These are phyloP conservation scores for Paraplagusia blochii DNA, from an alignment of 2,113 vertebrate species.

Conservation along the genomic window DNA sequence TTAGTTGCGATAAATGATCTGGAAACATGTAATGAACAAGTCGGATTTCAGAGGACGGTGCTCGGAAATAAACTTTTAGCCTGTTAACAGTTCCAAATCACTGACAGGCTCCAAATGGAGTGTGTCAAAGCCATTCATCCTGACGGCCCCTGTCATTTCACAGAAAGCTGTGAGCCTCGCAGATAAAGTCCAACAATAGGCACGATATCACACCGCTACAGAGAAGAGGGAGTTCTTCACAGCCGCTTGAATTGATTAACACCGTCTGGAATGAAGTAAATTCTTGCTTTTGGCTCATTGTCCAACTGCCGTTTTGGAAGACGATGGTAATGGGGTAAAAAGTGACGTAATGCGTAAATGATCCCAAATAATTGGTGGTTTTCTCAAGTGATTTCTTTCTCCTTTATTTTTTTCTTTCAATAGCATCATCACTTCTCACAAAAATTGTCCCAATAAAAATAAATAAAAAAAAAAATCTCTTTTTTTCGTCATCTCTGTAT, in stretches of 20 bases:
- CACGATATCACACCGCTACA: constrained; percentile 47
- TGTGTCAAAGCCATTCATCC: constrained; percentile 56
- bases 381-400: too few relatives aligned
- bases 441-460: too few relatives aligned
- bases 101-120: constrained; percentile 60
- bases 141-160: constrained; percentile 44
- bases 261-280: not conserved
- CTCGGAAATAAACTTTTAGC: constrained; percentile 47
- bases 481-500: too few relatives aligned
- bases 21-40: constrained; percentile 43
- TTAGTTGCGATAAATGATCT: constrained; percentile 36
- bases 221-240: constrained; percentile 27
- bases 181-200: constrained; percentile 59
- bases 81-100: constrained; percentile 37
- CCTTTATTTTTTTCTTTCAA: too few relatives aligned
- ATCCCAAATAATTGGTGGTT: too few relatives aligned
- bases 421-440: too few relatives aligned
- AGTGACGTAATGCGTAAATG: too few relatives aligned
- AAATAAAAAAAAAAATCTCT: too few relatives aligned
- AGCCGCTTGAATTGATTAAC: constrained; percentile 33
- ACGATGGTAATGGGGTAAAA: too few relatives aligned
- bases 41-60: constrained; percentile 25
- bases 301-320: too few relatives aligned
- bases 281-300: not conserved
- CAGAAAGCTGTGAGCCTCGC: constrained; percentile 41